Base-by-base conservation (phyloP, 1,140 invertebrate species). In the Rhyacophila brunnea region DNA sequence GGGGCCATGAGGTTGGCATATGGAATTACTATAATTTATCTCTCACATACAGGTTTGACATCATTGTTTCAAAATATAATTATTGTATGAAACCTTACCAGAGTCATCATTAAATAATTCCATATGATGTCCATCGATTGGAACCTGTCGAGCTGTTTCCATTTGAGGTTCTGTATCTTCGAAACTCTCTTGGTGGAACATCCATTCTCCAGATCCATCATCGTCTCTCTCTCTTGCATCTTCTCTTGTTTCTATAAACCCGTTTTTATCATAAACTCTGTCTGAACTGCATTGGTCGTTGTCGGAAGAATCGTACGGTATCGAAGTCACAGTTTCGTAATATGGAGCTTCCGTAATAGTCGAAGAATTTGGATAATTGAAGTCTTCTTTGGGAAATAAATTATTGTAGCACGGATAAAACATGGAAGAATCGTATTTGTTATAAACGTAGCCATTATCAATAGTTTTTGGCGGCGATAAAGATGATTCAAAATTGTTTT, bases 31-130 rank as follows among this genome's bases (percentile, higher is more conserved):
- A n/a, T n/a, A n/a, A n/a, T n/a, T n/a, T n/a, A n/a, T n/a, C n/a
- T n/a, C n/a, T n/a, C n/a, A n/a, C n/a, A n/a, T n/a, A n/a, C n/a
- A n/a, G n/a, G n/a, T n/a, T n/a, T n/a, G n/a, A n/a, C n/a, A n/a
- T n/a, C n/a, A n/a, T n/a, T n/a, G n/a, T n/a, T n/a, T n/a, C n/a
- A n/a, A n/a, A n/a, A n/a, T n/a, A n/a, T n/a, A n/a, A n/a, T n/a
- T n/a, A n/a, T n/a, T n/a, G n/a, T n/a, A n/a, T n/a, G n/a, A n/a
- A n/a, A n/a, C 28, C 28, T 51, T 52, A 58, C 56, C 56, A 38
- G 48, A 17, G n/a, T 58, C 56, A n/a, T 58, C 56, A 20, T 51
- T 58, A 17, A 58, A 51, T n/a, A 46, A 17, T 18, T 58, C 48
- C 48, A 45, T 17, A 28, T 34, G 28, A 15, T 34, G 47, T 34